Evolutionary conservation across 2,113 vertebrate genomes (phyloP).

Genomic region (Uria aalge): DNA sequence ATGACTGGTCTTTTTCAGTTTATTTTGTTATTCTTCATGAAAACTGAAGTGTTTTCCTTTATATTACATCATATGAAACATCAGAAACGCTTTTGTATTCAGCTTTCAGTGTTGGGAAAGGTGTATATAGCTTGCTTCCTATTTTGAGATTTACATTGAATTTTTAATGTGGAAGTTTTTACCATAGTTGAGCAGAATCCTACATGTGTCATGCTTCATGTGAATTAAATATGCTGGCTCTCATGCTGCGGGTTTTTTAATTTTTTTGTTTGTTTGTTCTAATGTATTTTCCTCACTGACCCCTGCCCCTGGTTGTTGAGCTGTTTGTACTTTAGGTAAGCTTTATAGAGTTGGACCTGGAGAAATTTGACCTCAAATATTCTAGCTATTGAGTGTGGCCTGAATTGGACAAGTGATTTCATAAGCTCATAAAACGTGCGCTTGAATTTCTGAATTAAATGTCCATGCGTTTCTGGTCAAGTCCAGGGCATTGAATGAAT

Average conservation of each 20-base stretch:
- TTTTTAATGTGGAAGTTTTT: constrained; percentile 28
- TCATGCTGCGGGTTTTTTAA: background rate
- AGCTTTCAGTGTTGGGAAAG: constrained; percentile 1
- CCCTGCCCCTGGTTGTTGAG: background rate
- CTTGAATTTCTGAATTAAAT: background rate
- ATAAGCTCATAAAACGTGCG: background rate
- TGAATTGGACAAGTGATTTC: background rate
- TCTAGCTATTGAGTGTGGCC: background rate
- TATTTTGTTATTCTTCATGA: background rate
- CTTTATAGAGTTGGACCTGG: background rate
- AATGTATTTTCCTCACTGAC: background rate
- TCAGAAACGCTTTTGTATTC: background rate
- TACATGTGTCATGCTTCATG: constrained; percentile 5
- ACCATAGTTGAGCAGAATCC: background rate
- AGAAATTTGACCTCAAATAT: background rate
- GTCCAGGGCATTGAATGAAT: background rate
- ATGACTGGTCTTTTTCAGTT: background rate
- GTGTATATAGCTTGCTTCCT: background rate
- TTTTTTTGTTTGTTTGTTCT: background rate
- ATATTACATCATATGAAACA: background rate
- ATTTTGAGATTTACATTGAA: constrained; percentile 24
- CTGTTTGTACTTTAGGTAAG: background rate
- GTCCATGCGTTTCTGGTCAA: background rate
- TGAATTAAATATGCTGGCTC: background rate
- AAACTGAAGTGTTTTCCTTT: constrained; percentile 7